phyloP scores from a whole-genome alignment of 1,140 invertebrate species.

The Euwallacea similis region DNA sequence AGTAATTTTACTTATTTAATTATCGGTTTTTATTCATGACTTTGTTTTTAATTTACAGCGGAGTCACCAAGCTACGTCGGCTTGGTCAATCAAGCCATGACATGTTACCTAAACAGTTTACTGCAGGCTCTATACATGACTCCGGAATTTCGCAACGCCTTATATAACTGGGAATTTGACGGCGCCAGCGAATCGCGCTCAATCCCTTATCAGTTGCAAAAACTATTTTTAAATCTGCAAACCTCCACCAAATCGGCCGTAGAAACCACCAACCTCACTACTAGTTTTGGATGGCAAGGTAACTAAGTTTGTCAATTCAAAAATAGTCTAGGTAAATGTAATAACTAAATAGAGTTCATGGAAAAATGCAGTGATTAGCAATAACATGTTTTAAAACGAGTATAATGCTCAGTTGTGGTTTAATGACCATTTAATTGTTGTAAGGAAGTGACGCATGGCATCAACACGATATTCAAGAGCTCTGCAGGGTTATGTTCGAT shows the following conservation, averaged over 20 bases:
- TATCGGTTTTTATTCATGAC: not conserved
- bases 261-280: slow-evolving; percentile 86
- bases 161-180: slow-evolving; percentile 87
- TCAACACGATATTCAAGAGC: slow-evolving; percentile 87
- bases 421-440: not conserved
- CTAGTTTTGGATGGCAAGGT: slow-evolving; percentile 89
- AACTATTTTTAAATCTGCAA: slow-evolving; percentile 85
- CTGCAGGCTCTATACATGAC: slow-evolving; percentile 92
- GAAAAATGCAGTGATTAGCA: not conserved
- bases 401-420: not conserved
- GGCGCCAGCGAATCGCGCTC: slow-evolving; percentile 69
- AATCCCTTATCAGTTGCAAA: slow-evolving; percentile 87
- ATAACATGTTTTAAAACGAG: too few species aligned
- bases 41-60: slow-evolving; percentile 20
- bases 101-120: slow-evolving; percentile 90
- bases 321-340: not conserved
- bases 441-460: slow-evolving; percentile 79
- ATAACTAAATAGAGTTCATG: not conserved
- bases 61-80: slow-evolving; percentile 70
- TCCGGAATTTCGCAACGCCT: slow-evolving; percentile 90
- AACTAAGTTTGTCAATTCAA: not conserved
- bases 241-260: slow-evolving; percentile 74
- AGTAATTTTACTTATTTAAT: not conserved
- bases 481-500: slow-evolving; percentile 84
- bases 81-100: slow-evolving; percentile 92